A percentile compares a stretch with the other conserved stretches of the same genome.
These are phyloP conservation scores for Ecdyonurus torrentis DNA, from an alignment of 2,888 invertebrate genomes.

Conservation along the genomic window DNA sequence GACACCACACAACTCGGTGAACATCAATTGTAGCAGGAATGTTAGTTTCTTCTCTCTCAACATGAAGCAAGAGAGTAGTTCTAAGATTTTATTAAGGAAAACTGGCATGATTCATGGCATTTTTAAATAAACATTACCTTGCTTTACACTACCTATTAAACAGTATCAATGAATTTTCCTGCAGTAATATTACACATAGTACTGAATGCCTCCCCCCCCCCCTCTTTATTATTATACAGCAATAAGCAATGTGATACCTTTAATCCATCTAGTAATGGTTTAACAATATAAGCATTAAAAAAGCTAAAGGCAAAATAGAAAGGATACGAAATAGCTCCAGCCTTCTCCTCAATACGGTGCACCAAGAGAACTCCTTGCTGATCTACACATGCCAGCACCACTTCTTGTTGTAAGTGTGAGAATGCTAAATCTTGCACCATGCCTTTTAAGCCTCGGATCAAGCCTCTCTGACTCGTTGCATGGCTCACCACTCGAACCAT, in stretches of 20 bases:
- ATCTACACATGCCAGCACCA: conserved; percentile 76
- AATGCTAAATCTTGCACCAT: conserved; percentile 85
- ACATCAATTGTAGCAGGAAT: conserved; percentile 28
- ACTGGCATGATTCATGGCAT: too few relatives aligned
- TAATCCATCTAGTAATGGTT: too few relatives aligned
- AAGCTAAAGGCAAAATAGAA: conserved; percentile 15
- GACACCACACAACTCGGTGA: conserved; percentile 83
- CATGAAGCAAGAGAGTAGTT: conserved; percentile 40
- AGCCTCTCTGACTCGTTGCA: conserved; percentile 52
- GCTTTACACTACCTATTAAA: too few relatives aligned
- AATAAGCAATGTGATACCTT: background rate
- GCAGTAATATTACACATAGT: too few relatives aligned
- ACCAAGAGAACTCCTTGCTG: conserved; percentile 69
- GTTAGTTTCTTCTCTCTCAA: conserved; percentile 30
- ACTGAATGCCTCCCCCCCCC: too few relatives aligned
- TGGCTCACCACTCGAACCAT: conserved; percentile 73
- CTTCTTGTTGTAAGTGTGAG: conserved; percentile 60
- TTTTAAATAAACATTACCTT: too few relatives aligned
- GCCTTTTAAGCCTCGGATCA: conserved; percentile 76
- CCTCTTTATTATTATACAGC: too few relatives aligned
- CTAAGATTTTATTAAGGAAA: conserved; percentile 20
- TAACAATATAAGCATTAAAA: background rate
- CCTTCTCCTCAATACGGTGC: conserved; percentile 50
- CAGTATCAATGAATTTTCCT: too few relatives aligned
- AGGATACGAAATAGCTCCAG: conserved; percentile 37